These are phyloP conservation scores for Leptogaster cylindrica DNA, from an alignment of 2,888 invertebrate genomes.

Conservation along the genomic window DNA sequence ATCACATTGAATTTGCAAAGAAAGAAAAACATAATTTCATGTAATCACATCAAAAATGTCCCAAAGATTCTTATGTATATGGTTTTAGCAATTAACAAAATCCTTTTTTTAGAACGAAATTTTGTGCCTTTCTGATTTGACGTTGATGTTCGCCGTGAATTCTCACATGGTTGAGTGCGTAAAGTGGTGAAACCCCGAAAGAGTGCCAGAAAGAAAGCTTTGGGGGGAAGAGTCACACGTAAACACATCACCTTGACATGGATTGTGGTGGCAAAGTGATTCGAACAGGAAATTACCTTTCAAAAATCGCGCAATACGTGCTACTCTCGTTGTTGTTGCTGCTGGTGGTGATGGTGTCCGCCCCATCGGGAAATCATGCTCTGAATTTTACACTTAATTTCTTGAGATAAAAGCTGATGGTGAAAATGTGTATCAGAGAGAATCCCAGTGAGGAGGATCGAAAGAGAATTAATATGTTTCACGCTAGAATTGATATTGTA, in stretches of 20 bases:
- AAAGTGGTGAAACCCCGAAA: slow-evolving; percentile 1
- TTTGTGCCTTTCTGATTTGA: no score
- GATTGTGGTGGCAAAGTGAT: slow-evolving; percentile 10
- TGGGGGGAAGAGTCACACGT: no score
- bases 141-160: no score
- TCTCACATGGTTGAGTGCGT: slow-evolving; percentile 5
- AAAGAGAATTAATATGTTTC: no score
- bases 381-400: slow-evolving; percentile 17
- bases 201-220: neutral
- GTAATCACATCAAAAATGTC: no score
- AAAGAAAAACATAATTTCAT: no score
- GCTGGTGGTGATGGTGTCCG: neutral
- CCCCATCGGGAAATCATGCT: slow-evolving; percentile 1
- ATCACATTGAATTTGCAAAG: no score
- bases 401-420: slow-evolving; percentile 1
- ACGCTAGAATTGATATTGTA: neutral
- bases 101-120: no score
- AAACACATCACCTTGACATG: slow-evolving; percentile 13
- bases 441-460: no score
- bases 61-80: no score
- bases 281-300: slow-evolving; percentile 5
- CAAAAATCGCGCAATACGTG: neutral
- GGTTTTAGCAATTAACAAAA: no score
- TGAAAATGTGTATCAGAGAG: slow-evolving; percentile 3
- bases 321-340: no score